Evolutionary conservation across 2,113 vertebrate species (phyloP), one percentile per base, ranked within the genome.

Genomic region (Protomyctophum bolini): DNA sequence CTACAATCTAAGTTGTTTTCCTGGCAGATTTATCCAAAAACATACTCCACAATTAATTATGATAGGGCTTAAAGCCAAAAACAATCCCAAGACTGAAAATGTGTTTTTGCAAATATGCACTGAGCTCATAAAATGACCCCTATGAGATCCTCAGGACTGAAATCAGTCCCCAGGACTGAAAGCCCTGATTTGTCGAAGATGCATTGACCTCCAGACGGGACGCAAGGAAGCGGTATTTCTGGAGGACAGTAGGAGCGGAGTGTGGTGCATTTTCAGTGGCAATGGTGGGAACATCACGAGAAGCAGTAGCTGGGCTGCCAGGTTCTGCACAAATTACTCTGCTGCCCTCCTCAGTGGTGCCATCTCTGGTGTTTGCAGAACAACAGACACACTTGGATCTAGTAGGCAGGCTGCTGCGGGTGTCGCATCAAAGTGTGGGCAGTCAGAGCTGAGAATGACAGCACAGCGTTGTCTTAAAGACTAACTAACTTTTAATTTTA

Each of bases 371-470:
- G 69, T n/a, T 58, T 58, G 45, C 63, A 79, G 65, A 58, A 58
- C 49, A 54, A 73, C 14, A 12, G 59, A 72, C 29, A 79, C 76
- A 73, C 46, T 68, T 63, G 76, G 76, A 58, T 79, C 76, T 9
- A 79, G 41, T 41, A 79, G 70, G 55, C 65, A 79, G 47, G 76
- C 76, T 51, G 9, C 76, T 69, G 65, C 65, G 62, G 76, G 54
- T 41, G 70, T 73, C 28, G 64, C 63, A 73, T 64, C 64, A 73
- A 79, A 79, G n/a, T 79, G 15, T 41, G 10, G 8, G 14, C 21
- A 63, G 45, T 52, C 54, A 59, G 58, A 58, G 33, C 41, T 69
- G 8, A 73, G 65, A 54, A 79, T 68, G 59, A 10, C 15, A 56
- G 70, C 59, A 50, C 72, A 73, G 50, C n/a, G 58, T 58, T 73